Percentiles rank a stretch among this genome's conserved stretches.
These are phyloP conservation scores for Eristalis intricaria DNA, from an alignment of 2,888 invertebrate genomes.

Conservation along the genomic window DNA sequence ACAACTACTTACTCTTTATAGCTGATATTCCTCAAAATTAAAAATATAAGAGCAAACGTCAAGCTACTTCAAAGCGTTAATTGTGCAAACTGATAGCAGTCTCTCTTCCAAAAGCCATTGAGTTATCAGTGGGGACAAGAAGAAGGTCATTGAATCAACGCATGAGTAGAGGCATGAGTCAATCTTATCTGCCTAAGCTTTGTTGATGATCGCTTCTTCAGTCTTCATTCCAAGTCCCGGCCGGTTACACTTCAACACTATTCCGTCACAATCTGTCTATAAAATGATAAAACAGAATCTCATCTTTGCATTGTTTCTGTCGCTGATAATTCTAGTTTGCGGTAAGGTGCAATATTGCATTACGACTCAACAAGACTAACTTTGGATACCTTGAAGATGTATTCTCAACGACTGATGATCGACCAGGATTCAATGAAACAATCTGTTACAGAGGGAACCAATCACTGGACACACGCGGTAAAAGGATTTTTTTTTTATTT, in stretches of 20 bases:
- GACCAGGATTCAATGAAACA: constrained; percentile 36
- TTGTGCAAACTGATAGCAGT: not conserved
- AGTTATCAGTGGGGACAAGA: not conserved
- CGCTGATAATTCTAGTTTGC: constrained; percentile 8
- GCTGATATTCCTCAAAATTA: too few relatives aligned
- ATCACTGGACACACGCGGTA: constrained; percentile 42
- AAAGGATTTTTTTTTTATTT: not conserved
- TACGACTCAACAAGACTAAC: not conserved
- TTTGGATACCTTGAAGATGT: constrained; percentile 41
- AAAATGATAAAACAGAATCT: not conserved
- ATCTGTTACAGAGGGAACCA: constrained; percentile 50
- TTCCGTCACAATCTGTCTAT: too few relatives aligned
- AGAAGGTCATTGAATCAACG: not conserved
- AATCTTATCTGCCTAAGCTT: not conserved
- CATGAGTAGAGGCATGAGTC: not conserved
- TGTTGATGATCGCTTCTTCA: not conserved
- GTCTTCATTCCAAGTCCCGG: not conserved
- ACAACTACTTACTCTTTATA: too few relatives aligned
- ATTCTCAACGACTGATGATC: constrained; percentile 20
- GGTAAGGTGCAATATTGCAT: constrained; percentile 29
- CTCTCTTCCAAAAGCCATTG: not conserved
- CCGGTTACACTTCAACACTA: too few relatives aligned
- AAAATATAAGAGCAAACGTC: not conserved
- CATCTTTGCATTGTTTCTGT: not conserved
- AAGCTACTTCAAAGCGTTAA: not conserved